Percentiles rank a stretch among this genome's conserved stretches.
These are phyloP conservation scores for Poicephalus meyeri DNA, from an alignment of 2,113 vertebrate species.

Conservation along the genomic window DNA sequence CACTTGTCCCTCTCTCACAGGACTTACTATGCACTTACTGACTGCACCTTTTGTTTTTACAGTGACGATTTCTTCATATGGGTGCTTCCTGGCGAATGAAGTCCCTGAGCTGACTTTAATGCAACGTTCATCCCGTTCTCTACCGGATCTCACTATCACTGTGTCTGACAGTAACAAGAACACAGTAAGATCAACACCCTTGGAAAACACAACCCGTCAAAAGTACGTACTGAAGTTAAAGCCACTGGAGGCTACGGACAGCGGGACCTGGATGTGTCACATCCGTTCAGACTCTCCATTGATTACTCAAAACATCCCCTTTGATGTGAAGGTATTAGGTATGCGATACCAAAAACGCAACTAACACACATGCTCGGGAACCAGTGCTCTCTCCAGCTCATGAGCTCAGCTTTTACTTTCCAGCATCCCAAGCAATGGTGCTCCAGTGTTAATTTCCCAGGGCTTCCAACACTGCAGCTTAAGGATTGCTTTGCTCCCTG, in stretches of 20 bases:
- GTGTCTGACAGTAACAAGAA: background rate
- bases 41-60: background rate
- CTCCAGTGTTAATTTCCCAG: background rate
- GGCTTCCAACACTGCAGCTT: background rate
- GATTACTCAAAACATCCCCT: background rate
- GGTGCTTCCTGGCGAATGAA: slow-evolving; percentile 24
- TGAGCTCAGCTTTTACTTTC: background rate
- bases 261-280: slow-evolving; percentile 55
- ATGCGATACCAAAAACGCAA: background rate
- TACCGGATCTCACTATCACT: background rate
- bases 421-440: background rate
- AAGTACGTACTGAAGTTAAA: background rate
- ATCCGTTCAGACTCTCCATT: background rate
- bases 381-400: background rate
- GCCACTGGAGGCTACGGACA: background rate
- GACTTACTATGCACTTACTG: background rate
- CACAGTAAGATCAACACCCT: background rate
- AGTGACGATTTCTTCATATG: background rate
- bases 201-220: fast-evolving
- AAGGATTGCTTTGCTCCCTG: background rate
- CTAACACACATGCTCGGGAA: background rate
- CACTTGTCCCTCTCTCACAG: background rate
- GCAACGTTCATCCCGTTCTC: background rate
- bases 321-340: slow-evolving; percentile 69
- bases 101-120: slow-evolving; percentile 23